Percentiles rank a stretch among this genome's conserved stretches.
Evolutionary conservation across 2,797 vertebrate species (phyloP).

Genomic region (Betta splendens): DNA sequence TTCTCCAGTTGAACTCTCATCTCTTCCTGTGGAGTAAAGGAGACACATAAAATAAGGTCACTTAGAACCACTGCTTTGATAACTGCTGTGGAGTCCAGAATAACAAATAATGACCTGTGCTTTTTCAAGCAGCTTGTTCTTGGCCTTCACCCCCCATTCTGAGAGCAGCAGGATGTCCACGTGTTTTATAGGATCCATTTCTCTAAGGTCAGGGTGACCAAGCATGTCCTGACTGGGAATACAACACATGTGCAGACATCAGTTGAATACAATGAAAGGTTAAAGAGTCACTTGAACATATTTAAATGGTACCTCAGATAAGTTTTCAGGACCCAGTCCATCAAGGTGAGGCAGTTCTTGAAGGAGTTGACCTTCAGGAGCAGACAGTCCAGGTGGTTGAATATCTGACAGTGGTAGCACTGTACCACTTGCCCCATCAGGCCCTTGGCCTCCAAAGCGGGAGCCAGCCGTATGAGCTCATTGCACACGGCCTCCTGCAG

Average conservation of each 20-base stretch:
- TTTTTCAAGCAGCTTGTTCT: constrained; percentile 27
- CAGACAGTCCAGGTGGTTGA: constrained; percentile 37
- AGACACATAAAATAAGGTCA: too few relatives aligned
- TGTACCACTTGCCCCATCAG: constrained; percentile 31
- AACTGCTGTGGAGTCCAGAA: too few relatives aligned
- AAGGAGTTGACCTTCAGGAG: constrained; percentile 34
- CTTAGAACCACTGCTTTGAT: too few relatives aligned
- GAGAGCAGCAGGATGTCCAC: constrained; percentile 40
- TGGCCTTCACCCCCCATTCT: constrained; percentile 42
- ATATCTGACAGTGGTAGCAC: constrained; percentile 40
- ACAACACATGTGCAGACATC: constrained; percentile 10
- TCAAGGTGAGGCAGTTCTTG: constrained; percentile 26
- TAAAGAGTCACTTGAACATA: too few relatives aligned
- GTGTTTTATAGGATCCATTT: constrained; percentile 10
- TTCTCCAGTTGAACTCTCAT: constrained; percentile 19
- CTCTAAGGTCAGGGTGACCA: background rate
- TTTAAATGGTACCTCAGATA: constrained; percentile 69
- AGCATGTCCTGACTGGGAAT: constrained; percentile 51
- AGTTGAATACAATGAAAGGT: too few relatives aligned
- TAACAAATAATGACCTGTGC: too few relatives aligned
- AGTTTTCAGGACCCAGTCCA: constrained; percentile 45
- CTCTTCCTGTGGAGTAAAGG: constrained; percentile 39
- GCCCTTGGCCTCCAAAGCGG: background rate
- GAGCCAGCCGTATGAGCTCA: constrained; percentile 23
- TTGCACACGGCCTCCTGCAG: constrained; percentile 1